Base-by-base conservation (phyloP, 1,140 invertebrate genomes). In the Myzus persicae region DNA sequence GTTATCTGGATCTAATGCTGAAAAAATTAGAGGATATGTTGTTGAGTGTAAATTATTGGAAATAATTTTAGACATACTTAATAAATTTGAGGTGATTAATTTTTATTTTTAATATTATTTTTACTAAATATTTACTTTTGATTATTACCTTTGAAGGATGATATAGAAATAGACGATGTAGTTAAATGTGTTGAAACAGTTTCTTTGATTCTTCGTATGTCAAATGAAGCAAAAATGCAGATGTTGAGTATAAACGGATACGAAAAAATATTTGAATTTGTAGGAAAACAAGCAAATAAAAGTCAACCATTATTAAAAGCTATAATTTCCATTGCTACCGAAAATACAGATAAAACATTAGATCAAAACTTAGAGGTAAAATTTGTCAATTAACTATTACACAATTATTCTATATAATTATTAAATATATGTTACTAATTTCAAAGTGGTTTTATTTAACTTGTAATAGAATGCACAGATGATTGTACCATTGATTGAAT, bases 271-370 rank as follows among this genome's bases (percentile, higher is more conserved):
- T 95, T 96, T 93, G 90, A 93, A 40, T 94, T 94, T 44, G 91
- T 96, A n/a, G 94, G 94, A 85, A 94, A 94, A 48, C 94, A 96
- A 38, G 95, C 94, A 24, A 81, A 94, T 20, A 95, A 95, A 8
- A 94, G 95, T 0, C 94, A 94, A 36, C 91, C 94, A 22, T 89
- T 96, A 18, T 93, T 96, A 31, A 94, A 95, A 91, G 94, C 95
- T 48, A 94, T 95, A 54, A 94, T 96, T 51, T 93, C 94, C 67
- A 94, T 96, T 94, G 95, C 95, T 2, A 95, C 95, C 93, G 95
- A 95, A 94, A 95, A 94, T 9, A 94, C 94, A 84, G 85, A 91
- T 36, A 89, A 94, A 20, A 94, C 91, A 36, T 54, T 87, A 90
- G 67, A 93, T 82, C 81, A 90, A 59, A 93, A 90, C 51, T 90